phyloP scores from a whole-genome alignment of 1,140 invertebrate genomes.

The Psilanteris sp. region DNA sequence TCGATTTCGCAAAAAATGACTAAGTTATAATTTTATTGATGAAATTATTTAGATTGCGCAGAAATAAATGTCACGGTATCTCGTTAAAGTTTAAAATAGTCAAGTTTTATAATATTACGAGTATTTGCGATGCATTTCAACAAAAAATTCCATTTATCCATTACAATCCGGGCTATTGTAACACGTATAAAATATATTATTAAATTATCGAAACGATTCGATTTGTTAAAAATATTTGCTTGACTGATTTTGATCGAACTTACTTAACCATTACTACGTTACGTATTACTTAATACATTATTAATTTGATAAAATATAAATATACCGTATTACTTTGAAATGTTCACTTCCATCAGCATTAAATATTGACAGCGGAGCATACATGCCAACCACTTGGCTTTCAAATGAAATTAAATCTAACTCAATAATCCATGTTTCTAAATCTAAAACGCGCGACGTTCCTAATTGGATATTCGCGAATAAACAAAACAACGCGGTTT shows the following conservation, averaged over 20 bases:
- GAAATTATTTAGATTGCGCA: slow-evolving; percentile 6
- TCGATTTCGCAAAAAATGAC: no score
- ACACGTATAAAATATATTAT: slow-evolving; percentile 8
- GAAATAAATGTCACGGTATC: slow-evolving; percentile 17
- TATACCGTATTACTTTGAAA: no score
- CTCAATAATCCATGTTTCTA: no score
- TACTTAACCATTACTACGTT: no score
- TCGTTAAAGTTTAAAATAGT: slow-evolving; percentile 3
- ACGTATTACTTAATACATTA: slow-evolving; percentile 9
- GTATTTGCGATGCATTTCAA: neutral
- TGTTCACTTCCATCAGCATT: no score
- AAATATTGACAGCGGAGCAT: no score
- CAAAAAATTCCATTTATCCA: slow-evolving; percentile 27
- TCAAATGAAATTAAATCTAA: no score
- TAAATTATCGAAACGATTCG: slow-evolving; percentile 21
- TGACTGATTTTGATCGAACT: slow-evolving; percentile 11
- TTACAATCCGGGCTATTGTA: slow-evolving; percentile 17
- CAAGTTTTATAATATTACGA: slow-evolving; percentile 22
- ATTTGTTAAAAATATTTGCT: slow-evolving; percentile 15
- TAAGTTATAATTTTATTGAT: slow-evolving; percentile 13
- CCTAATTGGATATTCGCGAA: no score
- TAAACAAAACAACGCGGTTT: no score
- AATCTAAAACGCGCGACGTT: no score
- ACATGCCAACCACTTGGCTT: no score
- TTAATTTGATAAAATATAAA: slow-evolving; percentile 6